phyloP scores from a whole-genome alignment of 2,797 vertebrate species.

The Cichlasoma orientale region DNA sequence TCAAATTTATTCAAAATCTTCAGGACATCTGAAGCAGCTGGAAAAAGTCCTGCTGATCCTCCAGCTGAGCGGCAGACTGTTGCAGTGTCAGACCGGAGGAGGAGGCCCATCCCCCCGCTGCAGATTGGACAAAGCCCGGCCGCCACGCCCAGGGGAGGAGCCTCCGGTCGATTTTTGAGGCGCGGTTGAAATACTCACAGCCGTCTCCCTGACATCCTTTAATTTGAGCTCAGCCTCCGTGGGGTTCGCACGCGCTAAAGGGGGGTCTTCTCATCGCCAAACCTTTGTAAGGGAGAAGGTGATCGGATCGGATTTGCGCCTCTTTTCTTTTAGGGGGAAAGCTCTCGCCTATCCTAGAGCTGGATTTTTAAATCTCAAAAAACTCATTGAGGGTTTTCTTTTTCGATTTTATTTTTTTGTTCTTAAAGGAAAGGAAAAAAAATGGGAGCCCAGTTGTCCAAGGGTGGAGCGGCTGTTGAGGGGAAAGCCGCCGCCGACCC shows the following conservation, averaged over 20 bases:
- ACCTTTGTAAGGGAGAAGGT: slow-evolving; percentile 42
- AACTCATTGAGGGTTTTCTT: slow-evolving; percentile 62
- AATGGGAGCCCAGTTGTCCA: slow-evolving; percentile 93
- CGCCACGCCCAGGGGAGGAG: slow-evolving; percentile 78
- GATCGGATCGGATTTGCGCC: slow-evolving; percentile 52
- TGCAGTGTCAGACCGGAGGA: slow-evolving; percentile 19
- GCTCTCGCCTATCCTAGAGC: slow-evolving; percentile 30
- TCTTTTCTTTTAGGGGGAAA: slow-evolving; percentile 48
- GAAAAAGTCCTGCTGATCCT: slow-evolving; percentile 1
- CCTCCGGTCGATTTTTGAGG: slow-evolving; percentile 72
- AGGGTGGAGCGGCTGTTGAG: slow-evolving; percentile 85
- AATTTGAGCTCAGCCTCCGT: slow-evolving; percentile 74
- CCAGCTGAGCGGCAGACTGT: slow-evolving; percentile 26
- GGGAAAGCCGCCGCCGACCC: slow-evolving; percentile 78
- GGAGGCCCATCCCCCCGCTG: slow-evolving; percentile 43
- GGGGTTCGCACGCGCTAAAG: slow-evolving; percentile 40
- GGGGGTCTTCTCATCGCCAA: slow-evolving; percentile 37
- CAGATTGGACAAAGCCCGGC: slow-evolving; percentile 59
- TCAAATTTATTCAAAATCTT: slow-evolving; percentile 9
- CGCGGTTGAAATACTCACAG: slow-evolving; percentile 78
- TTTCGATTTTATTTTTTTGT: slow-evolving; percentile 67
- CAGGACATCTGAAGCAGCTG: slow-evolving; percentile 5
- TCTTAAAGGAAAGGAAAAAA: slow-evolving; percentile 59
- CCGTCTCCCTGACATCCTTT: slow-evolving; percentile 65
- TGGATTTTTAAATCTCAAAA: slow-evolving; percentile 70